Evolutionary conservation across 1,140 invertebrate species (phyloP).

Genomic region (Hermatobates lingyangjiaoensis): DNA sequence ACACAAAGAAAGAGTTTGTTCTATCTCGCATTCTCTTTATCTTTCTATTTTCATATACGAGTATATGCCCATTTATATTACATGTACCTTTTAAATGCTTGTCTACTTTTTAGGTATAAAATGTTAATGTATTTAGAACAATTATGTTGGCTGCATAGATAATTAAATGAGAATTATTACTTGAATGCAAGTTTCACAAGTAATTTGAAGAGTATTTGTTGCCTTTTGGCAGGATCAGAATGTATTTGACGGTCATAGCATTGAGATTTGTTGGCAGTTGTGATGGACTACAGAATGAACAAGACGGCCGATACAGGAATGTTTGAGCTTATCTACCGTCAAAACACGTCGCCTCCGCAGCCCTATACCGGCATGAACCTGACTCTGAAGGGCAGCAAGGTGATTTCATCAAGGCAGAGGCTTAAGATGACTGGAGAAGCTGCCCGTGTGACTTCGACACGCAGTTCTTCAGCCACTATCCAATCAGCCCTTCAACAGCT

Average conservation of each 20-base stretch:
- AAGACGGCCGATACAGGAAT: slow-evolving; percentile 62
- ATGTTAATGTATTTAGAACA: background rate
- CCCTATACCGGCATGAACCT: slow-evolving; percentile 65
- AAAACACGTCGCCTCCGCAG: slow-evolving; percentile 49
- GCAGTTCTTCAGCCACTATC: background rate
- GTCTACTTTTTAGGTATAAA: background rate
- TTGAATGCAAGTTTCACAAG: background rate
- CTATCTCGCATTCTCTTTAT: too few species aligned
- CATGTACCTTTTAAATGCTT: background rate
- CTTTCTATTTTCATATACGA: too few species aligned
- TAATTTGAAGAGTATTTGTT: background rate
- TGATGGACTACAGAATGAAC: slow-evolving; percentile 60
- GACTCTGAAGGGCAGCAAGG: slow-evolving; percentile 38
- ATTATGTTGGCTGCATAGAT: background rate
- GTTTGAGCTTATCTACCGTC: slow-evolving; percentile 69
- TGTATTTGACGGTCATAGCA: background rate
- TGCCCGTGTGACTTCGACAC: background rate
- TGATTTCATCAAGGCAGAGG: background rate
- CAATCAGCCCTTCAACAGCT: background rate
- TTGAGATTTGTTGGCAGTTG: slow-evolving; percentile 40
- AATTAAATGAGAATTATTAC: background rate
- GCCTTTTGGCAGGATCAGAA: background rate
- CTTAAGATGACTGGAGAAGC: background rate
- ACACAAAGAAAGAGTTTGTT: too few species aligned
- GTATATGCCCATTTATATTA: too few species aligned